Conservation (phyloP, 2,888 invertebrate genomes). For the Drosophila siamana region DNA sequence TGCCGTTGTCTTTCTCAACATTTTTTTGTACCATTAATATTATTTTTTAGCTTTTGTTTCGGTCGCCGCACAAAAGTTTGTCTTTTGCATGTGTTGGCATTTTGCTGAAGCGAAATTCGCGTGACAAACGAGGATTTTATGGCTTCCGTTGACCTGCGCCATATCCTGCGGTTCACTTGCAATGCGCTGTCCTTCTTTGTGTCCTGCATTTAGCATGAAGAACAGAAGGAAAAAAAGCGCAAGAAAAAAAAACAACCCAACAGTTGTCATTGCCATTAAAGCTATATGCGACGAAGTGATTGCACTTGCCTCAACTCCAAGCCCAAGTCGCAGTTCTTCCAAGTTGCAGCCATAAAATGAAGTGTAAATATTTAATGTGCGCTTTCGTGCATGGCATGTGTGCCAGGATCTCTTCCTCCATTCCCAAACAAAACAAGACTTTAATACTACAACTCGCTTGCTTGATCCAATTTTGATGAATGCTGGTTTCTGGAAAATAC, state of each 20-base stretch:
- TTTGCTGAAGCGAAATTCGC: conserved; percentile 81
- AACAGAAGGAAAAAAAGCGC: not conserved
- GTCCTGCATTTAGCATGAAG: conserved; percentile 46
- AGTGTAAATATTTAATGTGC: conserved; percentile 85
- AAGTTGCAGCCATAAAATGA: conserved; percentile 81
- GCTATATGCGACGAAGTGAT: conserved; percentile 83
- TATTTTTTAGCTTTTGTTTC: conserved; percentile 56
- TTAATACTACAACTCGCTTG: conserved; percentile 34
- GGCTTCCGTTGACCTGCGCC: conserved; percentile 85
- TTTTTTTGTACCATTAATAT: conserved; percentile 70
- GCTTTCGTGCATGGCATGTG: conserved; percentile 81
- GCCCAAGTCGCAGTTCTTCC: not conserved
- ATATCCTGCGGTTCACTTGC: conserved; percentile 82
- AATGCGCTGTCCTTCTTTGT: conserved; percentile 43
- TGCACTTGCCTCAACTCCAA: conserved; percentile 82
- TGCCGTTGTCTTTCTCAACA: conserved; percentile 37
- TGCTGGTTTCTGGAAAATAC: conserved; percentile 1
- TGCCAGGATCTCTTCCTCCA: not conserved
- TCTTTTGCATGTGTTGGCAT: conserved; percentile 82
- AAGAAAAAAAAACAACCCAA: conserved; percentile 41
- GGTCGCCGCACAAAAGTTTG: conserved; percentile 70
- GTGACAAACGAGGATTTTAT: conserved; percentile 86
- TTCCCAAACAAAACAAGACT: conserved; percentile 2
- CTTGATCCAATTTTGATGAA: conserved; percentile 11
- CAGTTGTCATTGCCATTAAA: conserved; percentile 81